These are phyloP conservation scores for Ataeniobius toweri DNA, from an alignment of 2,797 vertebrate species.

Conservation along the genomic window DNA sequence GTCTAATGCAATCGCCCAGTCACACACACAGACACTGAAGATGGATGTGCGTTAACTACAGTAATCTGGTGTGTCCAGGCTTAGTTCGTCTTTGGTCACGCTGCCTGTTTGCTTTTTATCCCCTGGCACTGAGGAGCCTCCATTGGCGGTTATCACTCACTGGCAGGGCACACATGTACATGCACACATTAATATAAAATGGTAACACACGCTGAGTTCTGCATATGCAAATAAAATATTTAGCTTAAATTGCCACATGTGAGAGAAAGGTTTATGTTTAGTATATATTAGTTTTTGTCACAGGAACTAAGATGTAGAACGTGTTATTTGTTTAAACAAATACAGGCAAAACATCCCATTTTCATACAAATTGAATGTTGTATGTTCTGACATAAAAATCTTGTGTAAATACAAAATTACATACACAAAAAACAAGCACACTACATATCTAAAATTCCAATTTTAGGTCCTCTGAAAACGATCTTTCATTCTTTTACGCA, in stretches of 20 bases:
- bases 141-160: slow-evolving; percentile 51
- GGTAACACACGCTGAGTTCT: slow-evolving; percentile 12
- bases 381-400: neutral
- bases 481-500: neutral
- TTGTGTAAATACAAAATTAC: neutral
- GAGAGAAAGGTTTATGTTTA: slow-evolving; percentile 31
- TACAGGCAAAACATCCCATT: neutral
- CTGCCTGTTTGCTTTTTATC: slow-evolving; percentile 59
- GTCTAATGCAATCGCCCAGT: neutral
- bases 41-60: slow-evolving; percentile 31
- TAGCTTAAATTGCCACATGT: slow-evolving; percentile 14
- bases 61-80: slow-evolving; percentile 60
- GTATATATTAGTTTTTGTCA: slow-evolving; percentile 32
- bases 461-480: neutral
- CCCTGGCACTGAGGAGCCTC: slow-evolving; percentile 56
- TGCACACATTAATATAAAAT: slow-evolving; percentile 23
- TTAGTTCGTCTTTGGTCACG: slow-evolving; percentile 60
- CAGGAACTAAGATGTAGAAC: slow-evolving; percentile 12
- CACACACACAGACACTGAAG: slow-evolving; percentile 1
- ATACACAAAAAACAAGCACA: neutral
- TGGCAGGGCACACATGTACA: slow-evolving; percentile 36
- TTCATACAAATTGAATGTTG: neutral
- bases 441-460: neutral
- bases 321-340: neutral
- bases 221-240: slow-evolving; percentile 45